A percentile compares a stretch with the other conserved stretches of the same genome.
phyloP scores from a whole-genome alignment of 2,797 vertebrate genomes.

The Hemibagrus guttatus region DNA sequence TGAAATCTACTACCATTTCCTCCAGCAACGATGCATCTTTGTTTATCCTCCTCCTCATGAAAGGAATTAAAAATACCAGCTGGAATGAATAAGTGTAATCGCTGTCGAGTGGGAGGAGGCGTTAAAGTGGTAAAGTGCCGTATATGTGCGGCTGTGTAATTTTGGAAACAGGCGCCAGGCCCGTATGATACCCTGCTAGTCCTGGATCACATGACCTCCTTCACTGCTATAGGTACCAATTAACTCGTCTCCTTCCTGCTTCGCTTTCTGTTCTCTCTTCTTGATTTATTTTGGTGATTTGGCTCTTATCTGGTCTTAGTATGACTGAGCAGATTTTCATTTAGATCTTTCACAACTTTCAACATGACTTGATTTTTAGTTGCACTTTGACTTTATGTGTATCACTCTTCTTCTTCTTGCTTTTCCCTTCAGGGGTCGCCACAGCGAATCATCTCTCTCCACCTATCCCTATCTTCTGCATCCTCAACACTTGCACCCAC shows the following conservation, averaged over 20 bases:
- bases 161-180: constrained; percentile 19
- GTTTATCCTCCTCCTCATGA: constrained; percentile 33
- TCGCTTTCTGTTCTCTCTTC: neutral
- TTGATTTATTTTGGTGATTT: neutral
- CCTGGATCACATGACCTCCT: constrained; percentile 7
- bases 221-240: neutral
- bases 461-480: too few species aligned
- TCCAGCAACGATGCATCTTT: constrained; percentile 29
- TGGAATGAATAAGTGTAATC: constrained; percentile 41
- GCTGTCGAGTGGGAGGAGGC: constrained; percentile 30
- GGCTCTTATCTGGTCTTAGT: neutral
- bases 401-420: too few species aligned
- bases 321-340: neutral
- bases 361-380: neutral
- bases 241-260: constrained; percentile 4
- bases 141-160: constrained; percentile 15
- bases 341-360: neutral
- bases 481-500: too few species aligned
- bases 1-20: constrained; percentile 36
- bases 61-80: constrained; percentile 49
- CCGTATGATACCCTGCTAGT: constrained; percentile 24
- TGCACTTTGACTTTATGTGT: neutral
- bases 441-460: too few species aligned
- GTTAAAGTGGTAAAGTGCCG: constrained; percentile 34
- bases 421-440: too few species aligned